Conservation (phyloP, 2,113 vertebrate species). For the Centropristis striata region DNA sequence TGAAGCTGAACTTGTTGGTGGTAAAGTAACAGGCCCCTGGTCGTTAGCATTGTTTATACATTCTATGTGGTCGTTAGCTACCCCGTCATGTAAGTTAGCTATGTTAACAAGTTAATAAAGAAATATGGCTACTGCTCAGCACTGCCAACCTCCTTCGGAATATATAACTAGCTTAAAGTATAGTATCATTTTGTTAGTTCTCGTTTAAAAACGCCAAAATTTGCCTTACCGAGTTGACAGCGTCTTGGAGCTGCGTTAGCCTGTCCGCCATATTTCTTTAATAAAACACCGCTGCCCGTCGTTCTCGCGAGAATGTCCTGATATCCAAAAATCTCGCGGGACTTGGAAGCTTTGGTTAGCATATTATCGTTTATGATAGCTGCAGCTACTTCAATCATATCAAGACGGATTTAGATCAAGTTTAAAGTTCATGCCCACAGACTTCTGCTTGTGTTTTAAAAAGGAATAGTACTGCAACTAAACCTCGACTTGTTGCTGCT, state of each 20-base stretch:
- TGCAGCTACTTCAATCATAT: neutral
- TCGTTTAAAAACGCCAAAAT: neutral
- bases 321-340: conserved; percentile 7
- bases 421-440: neutral
- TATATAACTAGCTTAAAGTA: neutral
- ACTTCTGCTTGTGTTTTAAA: neutral
- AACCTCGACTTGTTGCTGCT: neutral
- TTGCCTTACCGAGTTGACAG: conserved; percentile 92
- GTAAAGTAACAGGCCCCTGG: neutral
- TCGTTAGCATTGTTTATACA: neutral
- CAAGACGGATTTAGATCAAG: neutral
- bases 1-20: neutral
- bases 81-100: neutral
- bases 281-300: neutral
- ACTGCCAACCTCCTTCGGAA: neutral
- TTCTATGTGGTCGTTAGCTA: neutral
- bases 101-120: neutral
- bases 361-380: neutral
- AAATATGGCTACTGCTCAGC: rapidly evolving
- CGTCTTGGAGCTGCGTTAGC: conserved; percentile 94
- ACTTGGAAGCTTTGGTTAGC: neutral
- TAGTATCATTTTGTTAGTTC: neutral
- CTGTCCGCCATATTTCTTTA: conserved; percentile 90
- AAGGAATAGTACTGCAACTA: neutral
- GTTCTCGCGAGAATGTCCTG: conserved; percentile 46